These are phyloP conservation scores for Idris sp. DNA, from an alignment of 1,140 invertebrate species.

Conservation along the genomic window DNA sequence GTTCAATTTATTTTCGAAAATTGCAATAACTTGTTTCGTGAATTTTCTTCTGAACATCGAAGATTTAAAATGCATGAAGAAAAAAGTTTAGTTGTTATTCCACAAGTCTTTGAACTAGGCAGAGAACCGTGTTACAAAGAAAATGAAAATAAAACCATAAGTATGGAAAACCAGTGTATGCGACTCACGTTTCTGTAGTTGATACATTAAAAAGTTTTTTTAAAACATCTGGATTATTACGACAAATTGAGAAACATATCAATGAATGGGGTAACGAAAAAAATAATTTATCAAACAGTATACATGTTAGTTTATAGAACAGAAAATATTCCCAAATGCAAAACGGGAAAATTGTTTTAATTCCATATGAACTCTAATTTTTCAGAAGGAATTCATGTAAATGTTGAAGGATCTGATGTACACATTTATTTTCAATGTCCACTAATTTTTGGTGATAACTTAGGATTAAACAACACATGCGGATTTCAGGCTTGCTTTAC, in stretches of 20 bases:
- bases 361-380: conserved; percentile 23
- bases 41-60: conserved; percentile 31
- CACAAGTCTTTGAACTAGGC: conserved; percentile 23
- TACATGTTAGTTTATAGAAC: conserved; percentile 37
- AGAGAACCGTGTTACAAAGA: conserved; percentile 1
- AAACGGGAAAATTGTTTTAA: conserved; percentile 21
- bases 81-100: conserved; percentile 33
- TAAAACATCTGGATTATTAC: conserved; percentile 15
- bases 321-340: conserved; percentile 33
- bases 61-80: conserved; percentile 34
- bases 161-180: conserved; percentile 29
- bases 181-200: conserved; percentile 20
- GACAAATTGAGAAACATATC: conserved; percentile 22
- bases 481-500: too few relatives aligned
- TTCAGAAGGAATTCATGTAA: conserved; percentile 1
- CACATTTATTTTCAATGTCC: too few relatives aligned
- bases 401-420: conserved; percentile 1
- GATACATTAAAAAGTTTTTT: conserved; percentile 28
- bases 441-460: too few relatives aligned
- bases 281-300: conserved; percentile 17
- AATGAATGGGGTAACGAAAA: conserved; percentile 10
- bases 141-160: neutral
- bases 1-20: conserved; percentile 40
- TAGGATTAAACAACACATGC: too few relatives aligned
- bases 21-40: conserved; percentile 21